Base-by-base conservation (phyloP, 2,888 invertebrate species). In the Eretmocerus hayati region DNA sequence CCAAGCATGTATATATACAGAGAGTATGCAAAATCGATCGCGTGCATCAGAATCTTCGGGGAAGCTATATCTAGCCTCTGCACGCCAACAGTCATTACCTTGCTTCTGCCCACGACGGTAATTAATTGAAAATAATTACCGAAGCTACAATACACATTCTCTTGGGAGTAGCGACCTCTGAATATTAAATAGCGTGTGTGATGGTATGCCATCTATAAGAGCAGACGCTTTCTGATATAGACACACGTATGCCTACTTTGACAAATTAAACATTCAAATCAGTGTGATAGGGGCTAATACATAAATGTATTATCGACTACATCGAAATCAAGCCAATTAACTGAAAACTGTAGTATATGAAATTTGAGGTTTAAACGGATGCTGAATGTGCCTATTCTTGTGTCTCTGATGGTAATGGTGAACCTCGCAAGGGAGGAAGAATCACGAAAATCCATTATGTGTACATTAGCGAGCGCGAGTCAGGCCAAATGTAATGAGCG, bases 261-360 rank as follows among this genome's bases (percentile, higher is more conserved):
- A 61, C 58, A 59, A 61, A 64, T 64, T 64, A 62, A 64, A 64
- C 59, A 63, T 59, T 63, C 58, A n/a, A n/a, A n/a, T n/a, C n/a
- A n/a, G n/a, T n/a, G n/a, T n/a, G n/a, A n/a, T n/a, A n/a, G n/a
- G n/a, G n/a, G n/a, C n/a, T n/a, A n/a, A n/a, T n/a, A n/a, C n/a
- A n/a, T n/a, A n/a, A n/a, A n/a, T n/a, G n/a, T n/a, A n/a, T n/a
- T n/a, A n/a, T n/a, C n/a, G n/a, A n/a, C n/a, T n/a, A n/a, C n/a
- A n/a, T 60, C 62, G 5, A 61, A 61, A 56, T 53, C 54, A 57
- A 57, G 55, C 58, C 58, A 63, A 63, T 63, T 63, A 63, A 61
- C 59, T n/a, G n/a, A n/a, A n/a, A n/a, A n/a, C n/a, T n/a, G n/a
- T n/a, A n/a, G n/a, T n/a, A n/a, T n/a, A n/a, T n/a, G n/a, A n/a